phyloP scores from a whole-genome alignment of 2,113 vertebrate species.

The Gobius niger region DNA sequence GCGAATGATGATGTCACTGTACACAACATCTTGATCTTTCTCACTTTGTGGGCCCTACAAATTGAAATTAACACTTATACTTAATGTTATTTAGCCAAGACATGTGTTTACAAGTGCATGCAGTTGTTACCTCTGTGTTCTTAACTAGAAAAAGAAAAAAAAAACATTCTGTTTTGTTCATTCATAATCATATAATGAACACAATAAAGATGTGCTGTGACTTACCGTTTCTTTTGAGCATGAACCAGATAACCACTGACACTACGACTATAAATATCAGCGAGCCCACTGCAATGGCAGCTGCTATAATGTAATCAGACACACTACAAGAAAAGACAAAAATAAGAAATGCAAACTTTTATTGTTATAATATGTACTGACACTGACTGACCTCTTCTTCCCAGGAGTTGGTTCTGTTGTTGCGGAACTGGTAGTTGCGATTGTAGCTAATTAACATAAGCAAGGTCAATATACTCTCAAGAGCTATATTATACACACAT shows the following conservation, averaged over 20 bases:
- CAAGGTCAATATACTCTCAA: too few relatives aligned
- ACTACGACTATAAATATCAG: conserved; percentile 26
- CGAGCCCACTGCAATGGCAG: conserved; percentile 34
- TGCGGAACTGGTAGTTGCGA: neutral
- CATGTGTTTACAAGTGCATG: too few relatives aligned
- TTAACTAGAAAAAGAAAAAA: neutral
- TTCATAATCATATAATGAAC: neutral
- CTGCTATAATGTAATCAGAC: accelerated
- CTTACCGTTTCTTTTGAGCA: conserved; percentile 40
- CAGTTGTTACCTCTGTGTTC: conserved; percentile 12
- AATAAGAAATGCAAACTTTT: neutral
- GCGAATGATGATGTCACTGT: neutral
- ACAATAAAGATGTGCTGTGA: neutral
- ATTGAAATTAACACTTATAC: neutral
- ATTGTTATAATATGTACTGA: too few relatives aligned
- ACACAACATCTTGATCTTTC: neutral
- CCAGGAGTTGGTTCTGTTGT: neutral
- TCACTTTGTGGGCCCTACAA: neutral
- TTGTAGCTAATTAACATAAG: too few relatives aligned
- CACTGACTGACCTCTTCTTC: neutral
- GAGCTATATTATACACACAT: too few relatives aligned
- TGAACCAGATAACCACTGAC: conserved; percentile 2
- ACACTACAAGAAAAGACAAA: neutral
- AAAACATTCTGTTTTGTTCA: neutral
- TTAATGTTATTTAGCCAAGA: too few relatives aligned